Conservation (phyloP, 2,113 vertebrate species). For the Pelobates fuscus region DNA sequence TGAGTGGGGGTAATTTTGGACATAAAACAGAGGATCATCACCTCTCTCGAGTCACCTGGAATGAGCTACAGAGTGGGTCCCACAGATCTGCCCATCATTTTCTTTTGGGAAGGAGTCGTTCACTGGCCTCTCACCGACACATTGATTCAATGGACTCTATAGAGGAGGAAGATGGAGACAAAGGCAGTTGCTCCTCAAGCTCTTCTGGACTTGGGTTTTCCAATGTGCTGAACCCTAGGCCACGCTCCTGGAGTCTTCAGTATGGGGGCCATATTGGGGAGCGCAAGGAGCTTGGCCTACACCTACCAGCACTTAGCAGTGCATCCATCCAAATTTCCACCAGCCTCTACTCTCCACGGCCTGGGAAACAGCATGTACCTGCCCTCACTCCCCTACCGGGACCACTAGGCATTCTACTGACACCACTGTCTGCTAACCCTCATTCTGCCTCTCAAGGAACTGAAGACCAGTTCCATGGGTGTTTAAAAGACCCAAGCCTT, state of each 20-base stretch:
- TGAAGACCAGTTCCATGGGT: constrained; percentile 23
- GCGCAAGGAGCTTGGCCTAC: constrained; percentile 11
- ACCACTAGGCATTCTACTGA: constrained; percentile 39
- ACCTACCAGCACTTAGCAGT: constrained; percentile 29
- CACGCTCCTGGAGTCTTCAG: constrained; percentile 36
- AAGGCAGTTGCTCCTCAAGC: constrained; percentile 12
- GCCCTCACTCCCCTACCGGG: constrained; percentile 15
- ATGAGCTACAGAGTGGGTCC: background rate
- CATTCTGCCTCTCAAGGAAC: background rate
- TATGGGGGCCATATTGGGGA: constrained; percentile 17
- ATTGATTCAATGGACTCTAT: constrained; percentile 67
- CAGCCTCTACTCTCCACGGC: constrained; percentile 30
- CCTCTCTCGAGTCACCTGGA: background rate
- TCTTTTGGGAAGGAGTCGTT: constrained; percentile 26
- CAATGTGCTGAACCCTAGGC: constrained; percentile 43
- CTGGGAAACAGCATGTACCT: constrained; percentile 29
- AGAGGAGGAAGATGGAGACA: constrained; percentile 63
- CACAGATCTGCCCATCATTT: constrained; percentile 3
- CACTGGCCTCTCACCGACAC: constrained; percentile 22
- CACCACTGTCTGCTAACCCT: constrained; percentile 19
- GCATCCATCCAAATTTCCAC: constrained; percentile 26
- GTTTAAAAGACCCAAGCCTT: constrained; percentile 38
- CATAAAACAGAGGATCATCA: background rate
- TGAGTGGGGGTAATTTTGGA: constrained; percentile 36
- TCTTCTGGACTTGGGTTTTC: constrained; percentile 47